Evolutionary conservation across 2,797 vertebrate genomes (phyloP).

Genomic region (Arnoldichthys spilopterus): DNA sequence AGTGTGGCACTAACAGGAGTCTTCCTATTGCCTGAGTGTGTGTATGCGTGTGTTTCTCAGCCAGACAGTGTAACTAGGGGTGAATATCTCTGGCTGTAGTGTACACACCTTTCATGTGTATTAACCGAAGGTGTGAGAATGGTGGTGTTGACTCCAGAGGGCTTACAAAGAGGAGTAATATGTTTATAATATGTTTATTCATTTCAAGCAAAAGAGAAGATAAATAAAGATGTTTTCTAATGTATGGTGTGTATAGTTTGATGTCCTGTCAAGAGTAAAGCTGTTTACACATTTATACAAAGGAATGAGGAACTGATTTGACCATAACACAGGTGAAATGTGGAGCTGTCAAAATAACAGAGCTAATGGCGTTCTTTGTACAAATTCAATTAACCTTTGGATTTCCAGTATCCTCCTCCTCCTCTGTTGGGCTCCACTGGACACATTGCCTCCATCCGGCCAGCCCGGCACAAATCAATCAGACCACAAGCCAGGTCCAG

Average conservation of each 20-base stretch:
- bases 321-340: neutral
- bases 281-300: neutral
- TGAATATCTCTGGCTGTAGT: constrained; percentile 18
- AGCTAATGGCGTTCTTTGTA: constrained; percentile 5
- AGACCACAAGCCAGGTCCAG: constrained; percentile 69
- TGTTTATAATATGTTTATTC: constrained; percentile 44
- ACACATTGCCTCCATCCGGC: constrained; percentile 77
- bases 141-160: constrained; percentile 50
- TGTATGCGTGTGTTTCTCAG: constrained; percentile 57
- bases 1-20: constrained; percentile 24
- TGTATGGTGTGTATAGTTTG: neutral
- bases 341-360: constrained; percentile 13
- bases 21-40: constrained; percentile 60
- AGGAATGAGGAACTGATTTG: neutral
- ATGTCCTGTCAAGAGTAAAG: neutral
- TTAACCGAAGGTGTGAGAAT: constrained; percentile 45
- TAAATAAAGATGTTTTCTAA: constrained; percentile 20
- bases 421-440: constrained; percentile 64
- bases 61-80: neutral
- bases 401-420: constrained; percentile 63
- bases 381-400: constrained; percentile 71
- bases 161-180: constrained; percentile 29
- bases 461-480: constrained; percentile 83
- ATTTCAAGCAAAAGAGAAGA: constrained; percentile 34
- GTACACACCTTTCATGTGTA: constrained; percentile 2